Percentiles rank a stretch among this genome's conserved stretches.
phyloP scores from a whole-genome alignment of 2,113 vertebrate species.

The Pelobates fuscus region DNA sequence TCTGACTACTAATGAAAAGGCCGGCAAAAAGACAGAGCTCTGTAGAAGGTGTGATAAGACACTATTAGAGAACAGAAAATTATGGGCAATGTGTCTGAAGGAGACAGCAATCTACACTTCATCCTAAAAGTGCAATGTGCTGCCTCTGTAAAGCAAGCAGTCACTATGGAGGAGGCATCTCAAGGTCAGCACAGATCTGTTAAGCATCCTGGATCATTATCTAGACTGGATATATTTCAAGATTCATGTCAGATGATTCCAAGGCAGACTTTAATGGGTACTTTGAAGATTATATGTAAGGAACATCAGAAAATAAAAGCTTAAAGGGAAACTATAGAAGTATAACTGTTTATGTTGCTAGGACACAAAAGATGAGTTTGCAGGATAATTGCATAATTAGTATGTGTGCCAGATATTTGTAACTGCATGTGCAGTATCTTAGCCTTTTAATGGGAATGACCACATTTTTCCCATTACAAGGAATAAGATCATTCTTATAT shows the following conservation, averaged over 20 bases:
- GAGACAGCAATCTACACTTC: not conserved
- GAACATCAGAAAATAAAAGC: not conserved
- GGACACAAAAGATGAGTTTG: too few relatives aligned
- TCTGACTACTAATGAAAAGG: not conserved
- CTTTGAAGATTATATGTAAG: conserved; percentile 16
- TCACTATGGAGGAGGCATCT: conserved; percentile 1
- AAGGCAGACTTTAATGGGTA: not conserved
- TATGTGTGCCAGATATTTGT: too few relatives aligned
- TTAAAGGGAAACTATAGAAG: not conserved
- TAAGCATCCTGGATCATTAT: conserved; percentile 17
- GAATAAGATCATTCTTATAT: too few relatives aligned
- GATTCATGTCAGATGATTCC: conserved; percentile 17
- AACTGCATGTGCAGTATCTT: too few relatives aligned
- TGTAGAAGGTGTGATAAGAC: not conserved
- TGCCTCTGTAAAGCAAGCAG: not conserved
- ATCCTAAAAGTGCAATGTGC: conserved; percentile 6
- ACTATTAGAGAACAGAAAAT: not conserved
- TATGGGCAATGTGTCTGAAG: not conserved
- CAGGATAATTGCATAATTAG: too few relatives aligned
- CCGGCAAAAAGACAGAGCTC: not conserved
- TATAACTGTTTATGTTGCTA: too few relatives aligned
- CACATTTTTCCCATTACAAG: too few relatives aligned
- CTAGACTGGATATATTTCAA: conserved; percentile 27
- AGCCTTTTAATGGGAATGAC: too few relatives aligned
- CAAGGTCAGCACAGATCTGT: conserved; percentile 20